Evolutionary conservation across 2,113 vertebrate genomes (phyloP).

Genomic region (Tapirus terrestris): DNA sequence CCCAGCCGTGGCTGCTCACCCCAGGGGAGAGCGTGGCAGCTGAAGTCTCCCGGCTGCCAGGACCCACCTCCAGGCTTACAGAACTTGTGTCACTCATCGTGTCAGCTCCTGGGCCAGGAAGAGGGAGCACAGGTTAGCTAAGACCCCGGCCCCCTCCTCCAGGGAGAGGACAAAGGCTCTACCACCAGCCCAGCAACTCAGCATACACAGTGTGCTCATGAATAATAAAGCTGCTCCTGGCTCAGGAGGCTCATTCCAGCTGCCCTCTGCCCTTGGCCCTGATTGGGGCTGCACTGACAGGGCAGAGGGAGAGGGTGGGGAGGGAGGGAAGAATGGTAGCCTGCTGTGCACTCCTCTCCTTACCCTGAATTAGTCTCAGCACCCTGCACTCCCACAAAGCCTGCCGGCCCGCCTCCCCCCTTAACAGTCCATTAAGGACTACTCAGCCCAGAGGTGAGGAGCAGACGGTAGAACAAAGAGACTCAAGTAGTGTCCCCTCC

Average conservation of each 20-base stretch:
- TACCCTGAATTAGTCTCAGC: constrained; percentile 50
- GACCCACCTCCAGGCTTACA: constrained; percentile 88
- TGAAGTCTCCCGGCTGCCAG: constrained; percentile 92
- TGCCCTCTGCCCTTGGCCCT: constrained; percentile 52
- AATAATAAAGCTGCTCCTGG: constrained; percentile 44
- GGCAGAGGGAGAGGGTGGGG: neutral
- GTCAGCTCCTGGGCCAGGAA: constrained; percentile 82
- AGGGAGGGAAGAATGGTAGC: constrained; percentile 29
- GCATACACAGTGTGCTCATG: neutral
- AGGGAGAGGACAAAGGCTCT: neutral
- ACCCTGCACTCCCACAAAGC: constrained; percentile 71
- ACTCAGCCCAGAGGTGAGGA: constrained; percentile 49
- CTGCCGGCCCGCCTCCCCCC: neutral
- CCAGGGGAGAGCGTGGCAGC: constrained; percentile 87
- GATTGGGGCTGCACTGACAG: neutral
- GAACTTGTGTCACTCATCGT: constrained; percentile 88
- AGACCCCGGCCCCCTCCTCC: neutral
- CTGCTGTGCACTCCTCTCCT: neutral
- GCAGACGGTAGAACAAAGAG: constrained; percentile 63
- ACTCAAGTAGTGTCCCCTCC: neutral
- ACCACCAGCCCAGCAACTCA: neutral
- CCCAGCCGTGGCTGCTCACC: constrained; percentile 85
- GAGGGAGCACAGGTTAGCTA: constrained; percentile 48
- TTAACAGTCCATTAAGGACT: constrained; percentile 64
- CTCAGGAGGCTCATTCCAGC: constrained; percentile 50